A percentile compares a stretch with the other conserved stretches of the same genome.
These are phyloP conservation scores for Parazoanthus swiftii DNA, from an alignment of 92 coral and sea anemone genomes.

Conservation along the genomic window DNA sequence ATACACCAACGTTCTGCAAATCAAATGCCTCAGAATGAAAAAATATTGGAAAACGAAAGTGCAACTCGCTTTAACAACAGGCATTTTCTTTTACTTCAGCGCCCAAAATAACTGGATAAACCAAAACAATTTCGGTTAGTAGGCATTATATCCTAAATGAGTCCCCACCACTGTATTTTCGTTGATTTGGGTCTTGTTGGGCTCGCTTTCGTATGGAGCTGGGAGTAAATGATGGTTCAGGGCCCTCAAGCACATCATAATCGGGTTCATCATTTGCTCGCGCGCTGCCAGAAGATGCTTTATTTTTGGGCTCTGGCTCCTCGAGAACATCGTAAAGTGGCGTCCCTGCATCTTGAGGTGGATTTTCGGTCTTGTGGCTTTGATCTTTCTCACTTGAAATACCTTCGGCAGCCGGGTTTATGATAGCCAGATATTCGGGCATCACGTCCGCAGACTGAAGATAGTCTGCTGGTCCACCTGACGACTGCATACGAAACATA, in stretches of 20 bases:
- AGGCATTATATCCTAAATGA: conserved; percentile 11
- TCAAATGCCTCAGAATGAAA: not conserved
- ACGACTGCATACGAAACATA: not conserved
- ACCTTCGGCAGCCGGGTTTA: conserved; percentile 23
- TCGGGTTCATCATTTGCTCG: conserved; percentile 19
- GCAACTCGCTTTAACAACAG: not conserved
- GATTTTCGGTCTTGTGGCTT: not conserved
- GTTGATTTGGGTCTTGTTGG: not conserved
- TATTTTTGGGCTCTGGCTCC: not conserved
- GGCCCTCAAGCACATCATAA: conserved; percentile 38
- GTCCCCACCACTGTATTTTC: not conserved
- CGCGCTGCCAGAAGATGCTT: not conserved
- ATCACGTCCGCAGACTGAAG: conserved; percentile 25
- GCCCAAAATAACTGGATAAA: not conserved
- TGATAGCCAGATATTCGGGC: conserved; percentile 19
- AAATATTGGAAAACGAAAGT: not conserved
- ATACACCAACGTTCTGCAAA: not conserved
- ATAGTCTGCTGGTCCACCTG: conserved; percentile 16
- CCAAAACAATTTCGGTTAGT: not conserved
- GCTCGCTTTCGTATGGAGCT: not conserved
- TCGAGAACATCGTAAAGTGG: conserved; percentile 26
- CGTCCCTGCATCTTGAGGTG: not conserved
- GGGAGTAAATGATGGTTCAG: conserved; percentile 3
- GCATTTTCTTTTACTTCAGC: not conserved
- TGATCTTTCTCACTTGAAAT: not conserved